Conservation (phyloP, 2,113 vertebrate species). For the Pituophis catenifer region DNA sequence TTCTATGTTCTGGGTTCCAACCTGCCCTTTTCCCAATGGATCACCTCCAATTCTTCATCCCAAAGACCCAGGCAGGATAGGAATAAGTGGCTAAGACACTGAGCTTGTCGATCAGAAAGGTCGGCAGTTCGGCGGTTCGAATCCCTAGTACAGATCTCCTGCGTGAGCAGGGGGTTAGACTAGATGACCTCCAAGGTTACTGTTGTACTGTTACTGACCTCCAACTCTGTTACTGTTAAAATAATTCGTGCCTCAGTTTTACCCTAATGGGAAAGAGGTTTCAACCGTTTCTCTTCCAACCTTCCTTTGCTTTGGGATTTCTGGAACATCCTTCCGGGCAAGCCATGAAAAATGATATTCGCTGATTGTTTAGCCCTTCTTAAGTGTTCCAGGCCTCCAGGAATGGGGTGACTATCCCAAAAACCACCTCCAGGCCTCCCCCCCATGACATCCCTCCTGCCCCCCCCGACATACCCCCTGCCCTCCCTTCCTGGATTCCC, state of each 20-base stretch:
- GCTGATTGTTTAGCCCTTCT: no score
- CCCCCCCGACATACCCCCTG: background rate
- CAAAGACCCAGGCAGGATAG: background rate
- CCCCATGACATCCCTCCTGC: background rate
- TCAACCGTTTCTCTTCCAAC: no score
- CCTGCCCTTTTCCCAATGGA: background rate
- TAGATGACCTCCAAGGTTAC: no score
- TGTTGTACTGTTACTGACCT: no score
- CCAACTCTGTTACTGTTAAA: background rate
- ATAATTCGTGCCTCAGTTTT: background rate
- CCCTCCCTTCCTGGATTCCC: background rate
- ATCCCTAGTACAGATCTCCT: no score
- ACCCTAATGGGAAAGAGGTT: background rate
- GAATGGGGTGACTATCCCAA: background rate
- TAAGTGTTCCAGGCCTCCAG: fast-evolving
- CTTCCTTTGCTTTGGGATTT: background rate
- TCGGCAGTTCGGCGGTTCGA: no score
- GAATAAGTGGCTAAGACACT: background rate
- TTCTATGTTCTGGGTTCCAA: background rate
- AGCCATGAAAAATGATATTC: no score
- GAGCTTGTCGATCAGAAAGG: no score
- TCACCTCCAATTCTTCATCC: background rate
- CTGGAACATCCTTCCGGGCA: background rate
- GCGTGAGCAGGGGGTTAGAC: no score
- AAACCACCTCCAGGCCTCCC: no score